Evolutionary conservation across 2,888 invertebrate genomes (phyloP).

Genomic region (Uloborus plumipes): DNA sequence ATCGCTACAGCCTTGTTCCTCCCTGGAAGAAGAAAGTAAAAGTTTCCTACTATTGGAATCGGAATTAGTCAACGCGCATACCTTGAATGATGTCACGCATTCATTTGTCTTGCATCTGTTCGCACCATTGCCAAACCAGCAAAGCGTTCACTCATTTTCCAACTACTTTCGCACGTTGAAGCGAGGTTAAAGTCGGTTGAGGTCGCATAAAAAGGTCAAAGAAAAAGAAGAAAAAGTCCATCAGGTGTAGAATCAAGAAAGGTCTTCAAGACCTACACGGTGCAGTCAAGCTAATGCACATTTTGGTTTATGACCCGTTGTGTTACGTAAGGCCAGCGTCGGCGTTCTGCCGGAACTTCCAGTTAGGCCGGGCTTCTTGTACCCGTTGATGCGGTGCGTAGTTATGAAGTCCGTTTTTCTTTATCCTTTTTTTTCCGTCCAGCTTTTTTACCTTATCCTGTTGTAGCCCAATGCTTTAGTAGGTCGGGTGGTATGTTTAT

Average conservation of each 20-base stretch:
- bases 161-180: background rate
- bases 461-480: constrained; percentile 37
- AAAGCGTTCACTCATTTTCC: too few species aligned
- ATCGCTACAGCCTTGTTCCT: too few species aligned
- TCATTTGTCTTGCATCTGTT: too few species aligned
- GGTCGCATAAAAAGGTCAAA: constrained; percentile 19
- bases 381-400: constrained; percentile 27
- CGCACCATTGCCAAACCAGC: too few species aligned
- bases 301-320: constrained; percentile 4
- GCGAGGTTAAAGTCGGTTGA: constrained; percentile 20
- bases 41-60: too few species aligned
- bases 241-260: background rate
- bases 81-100: too few species aligned
- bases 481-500: constrained; percentile 36
- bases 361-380: constrained; percentile 17
- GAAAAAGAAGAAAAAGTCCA: too few species aligned
- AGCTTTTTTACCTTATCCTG: constrained; percentile 22
- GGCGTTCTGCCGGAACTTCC: constrained; percentile 43
- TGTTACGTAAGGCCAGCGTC: constrained; percentile 41
- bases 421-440: constrained; percentile 1
- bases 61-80: too few species aligned
- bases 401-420: constrained; percentile 36
- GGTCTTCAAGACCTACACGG: constrained; percentile 1
- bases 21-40: too few species aligned
- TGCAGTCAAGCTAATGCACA: constrained; percentile 17